Evolutionary conservation across 2,113 vertebrate genomes (phyloP).

Genomic region (Dromaius novaehollandiae): DNA sequence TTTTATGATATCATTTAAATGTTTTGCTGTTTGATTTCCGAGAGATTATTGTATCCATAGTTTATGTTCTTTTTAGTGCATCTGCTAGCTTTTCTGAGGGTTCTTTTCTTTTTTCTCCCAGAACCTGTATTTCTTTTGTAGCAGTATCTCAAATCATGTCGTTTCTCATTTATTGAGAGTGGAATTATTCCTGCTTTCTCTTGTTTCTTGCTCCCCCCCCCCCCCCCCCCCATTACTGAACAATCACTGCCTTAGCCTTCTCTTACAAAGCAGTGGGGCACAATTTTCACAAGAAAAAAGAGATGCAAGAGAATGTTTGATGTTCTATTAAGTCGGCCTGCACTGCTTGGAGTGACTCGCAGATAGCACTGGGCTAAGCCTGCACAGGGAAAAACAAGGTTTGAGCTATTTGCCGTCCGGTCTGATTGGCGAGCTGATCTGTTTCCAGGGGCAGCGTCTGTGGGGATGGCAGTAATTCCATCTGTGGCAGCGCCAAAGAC

Average conservation of each 20-base stretch:
- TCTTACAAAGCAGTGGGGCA: not conserved
- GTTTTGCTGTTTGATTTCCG: not conserved
- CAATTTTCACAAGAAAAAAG: not conserved
- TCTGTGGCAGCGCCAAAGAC: conserved; percentile 55
- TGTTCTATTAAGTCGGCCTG: not conserved
- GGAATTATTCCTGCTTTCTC: not conserved
- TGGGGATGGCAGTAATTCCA: conserved; percentile 40
- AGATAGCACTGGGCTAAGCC: not conserved
- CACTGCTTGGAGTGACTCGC: not conserved
- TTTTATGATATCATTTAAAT: not conserved
- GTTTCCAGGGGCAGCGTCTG: conserved; percentile 35
- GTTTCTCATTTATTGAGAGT: not conserved
- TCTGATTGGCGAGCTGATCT: conserved; percentile 31
- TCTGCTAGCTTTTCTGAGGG: not conserved
- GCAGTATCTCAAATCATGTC: not conserved
- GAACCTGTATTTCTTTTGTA: not conserved
- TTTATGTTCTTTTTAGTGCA: not conserved
- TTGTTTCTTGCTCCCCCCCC: not conserved
- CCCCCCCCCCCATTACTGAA: not conserved
- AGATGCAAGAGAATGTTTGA: not conserved
- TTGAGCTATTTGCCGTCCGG: not conserved
- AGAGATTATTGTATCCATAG: not conserved
- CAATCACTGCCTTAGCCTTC: not conserved
- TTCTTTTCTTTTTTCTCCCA: fast-evolving
- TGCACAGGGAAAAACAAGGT: not conserved